Conservation (phyloP, 2,888 invertebrate species). For the Sussaba pulchella region DNA sequence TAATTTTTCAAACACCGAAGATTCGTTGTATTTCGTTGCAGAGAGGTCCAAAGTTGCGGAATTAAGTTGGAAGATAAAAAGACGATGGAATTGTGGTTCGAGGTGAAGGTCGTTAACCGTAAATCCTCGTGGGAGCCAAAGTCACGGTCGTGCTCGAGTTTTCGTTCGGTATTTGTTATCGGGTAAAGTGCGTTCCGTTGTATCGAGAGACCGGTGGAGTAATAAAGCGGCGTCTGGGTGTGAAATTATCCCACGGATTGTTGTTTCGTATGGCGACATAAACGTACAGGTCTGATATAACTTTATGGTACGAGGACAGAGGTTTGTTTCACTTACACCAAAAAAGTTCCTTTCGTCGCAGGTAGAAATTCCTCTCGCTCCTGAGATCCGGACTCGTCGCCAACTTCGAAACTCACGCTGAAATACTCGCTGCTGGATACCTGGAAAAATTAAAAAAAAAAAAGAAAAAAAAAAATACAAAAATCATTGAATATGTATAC, state of each 20-base stretch:
- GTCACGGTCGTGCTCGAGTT: conserved; percentile 2
- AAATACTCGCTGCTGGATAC: conserved; percentile 91
- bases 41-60: too few species aligned
- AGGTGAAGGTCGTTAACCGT: conserved; percentile 5
- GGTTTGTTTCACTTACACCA: conserved; percentile 86
- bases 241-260: background rate
- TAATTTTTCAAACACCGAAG: too few species aligned
- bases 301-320: background rate
- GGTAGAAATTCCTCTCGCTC: conserved; percentile 88
- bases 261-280: background rate
- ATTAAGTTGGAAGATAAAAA: background rate
- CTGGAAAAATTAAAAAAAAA: conserved; percentile 83
- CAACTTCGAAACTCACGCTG: conserved; percentile 89
- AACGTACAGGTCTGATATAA: conserved; percentile 2
- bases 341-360: conserved; percentile 88
- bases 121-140: conserved; percentile 22
- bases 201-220: conserved; percentile 18
- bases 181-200: conserved; percentile 35
- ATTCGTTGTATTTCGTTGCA: too few species aligned
- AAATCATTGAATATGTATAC: background rate
- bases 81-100: conserved; percentile 12
- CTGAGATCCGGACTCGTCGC: conserved; percentile 85
- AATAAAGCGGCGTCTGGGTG: conserved; percentile 6
- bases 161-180: conserved; percentile 15
- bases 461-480: conserved; percentile 4